Percentiles rank a stretch among this genome's conserved stretches.
These are phyloP conservation scores for Xenops minutus DNA, from an alignment of 2,797 vertebrate species.

Conservation along the genomic window DNA sequence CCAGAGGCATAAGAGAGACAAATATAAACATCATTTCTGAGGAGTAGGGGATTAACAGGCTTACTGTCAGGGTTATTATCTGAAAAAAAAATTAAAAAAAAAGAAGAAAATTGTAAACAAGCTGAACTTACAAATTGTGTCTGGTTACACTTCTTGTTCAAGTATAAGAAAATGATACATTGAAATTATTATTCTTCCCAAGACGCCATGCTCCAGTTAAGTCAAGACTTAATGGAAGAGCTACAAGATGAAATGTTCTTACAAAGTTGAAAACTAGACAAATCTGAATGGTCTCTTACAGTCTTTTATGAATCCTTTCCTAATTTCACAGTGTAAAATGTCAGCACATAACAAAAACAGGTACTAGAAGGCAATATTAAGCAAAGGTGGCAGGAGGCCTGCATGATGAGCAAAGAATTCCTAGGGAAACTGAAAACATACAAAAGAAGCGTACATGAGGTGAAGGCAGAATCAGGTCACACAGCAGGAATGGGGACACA, in stretches of 20 bases:
- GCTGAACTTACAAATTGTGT: neutral
- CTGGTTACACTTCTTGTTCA: neutral
- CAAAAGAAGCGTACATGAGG: neutral
- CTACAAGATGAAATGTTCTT: neutral
- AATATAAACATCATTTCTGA: neutral
- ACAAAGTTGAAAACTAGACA: neutral
- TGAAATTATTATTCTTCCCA: neutral
- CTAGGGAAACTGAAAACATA: neutral
- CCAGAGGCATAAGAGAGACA: neutral
- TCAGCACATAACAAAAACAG: neutral
- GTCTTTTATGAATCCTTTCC: neutral
- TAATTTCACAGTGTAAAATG: neutral
- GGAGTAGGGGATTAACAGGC: neutral
- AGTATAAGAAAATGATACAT: neutral
- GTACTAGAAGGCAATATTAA: neutral
- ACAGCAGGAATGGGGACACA: neutral
- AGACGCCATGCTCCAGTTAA: neutral
- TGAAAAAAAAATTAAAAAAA: neutral
- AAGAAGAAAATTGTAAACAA: neutral
- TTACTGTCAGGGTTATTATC: neutral
- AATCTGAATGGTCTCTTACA: neutral
- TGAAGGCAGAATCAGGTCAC: neutral
- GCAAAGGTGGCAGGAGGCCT: neutral
- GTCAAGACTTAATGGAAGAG: neutral
- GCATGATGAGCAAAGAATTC: neutral